A percentile compares a stretch with the other conserved stretches of the same genome.
Conservation (phyloP, 2,797 vertebrate species). For the Margarornis squamiger region DNA sequence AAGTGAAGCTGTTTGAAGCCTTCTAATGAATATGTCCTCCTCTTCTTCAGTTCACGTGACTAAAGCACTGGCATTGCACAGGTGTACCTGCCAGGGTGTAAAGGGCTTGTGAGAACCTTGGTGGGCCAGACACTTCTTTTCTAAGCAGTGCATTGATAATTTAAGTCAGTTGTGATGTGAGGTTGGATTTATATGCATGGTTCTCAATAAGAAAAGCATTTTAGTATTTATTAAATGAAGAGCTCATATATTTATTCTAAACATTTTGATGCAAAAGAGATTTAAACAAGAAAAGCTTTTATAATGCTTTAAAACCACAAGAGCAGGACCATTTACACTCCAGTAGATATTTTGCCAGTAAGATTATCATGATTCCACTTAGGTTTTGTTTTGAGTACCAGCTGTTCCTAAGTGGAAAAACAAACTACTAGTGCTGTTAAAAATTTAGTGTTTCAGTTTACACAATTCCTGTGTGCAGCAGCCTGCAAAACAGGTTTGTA, state of each 20-base stretch:
- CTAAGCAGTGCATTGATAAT: neutral
- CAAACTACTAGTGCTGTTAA: neutral
- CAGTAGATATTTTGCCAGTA: neutral
- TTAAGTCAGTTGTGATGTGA: neutral
- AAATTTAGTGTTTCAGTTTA: constrained; percentile 5
- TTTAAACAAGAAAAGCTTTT: neutral
- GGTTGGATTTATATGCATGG: neutral
- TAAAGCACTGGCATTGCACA: neutral
- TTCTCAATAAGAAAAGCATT: neutral
- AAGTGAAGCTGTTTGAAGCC: neutral
- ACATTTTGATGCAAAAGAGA: neutral
- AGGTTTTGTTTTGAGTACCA: constrained; percentile 10
- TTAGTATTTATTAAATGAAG: neutral
- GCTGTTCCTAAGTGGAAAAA: constrained; percentile 12
- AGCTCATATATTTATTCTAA: neutral
- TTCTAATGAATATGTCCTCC: neutral
- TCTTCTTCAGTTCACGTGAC: neutral
- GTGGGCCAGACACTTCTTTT: neutral
- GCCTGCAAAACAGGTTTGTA: constrained; percentile 60
- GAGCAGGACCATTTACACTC: neutral
- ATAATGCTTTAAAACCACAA: neutral
- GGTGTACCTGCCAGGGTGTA: neutral
- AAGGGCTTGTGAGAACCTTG: neutral
- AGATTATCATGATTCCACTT: neutral
- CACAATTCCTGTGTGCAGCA: neutral